A percentile compares a stretch with the other conserved stretches of the same genome.
Evolutionary conservation across 2,113 vertebrate genomes (phyloP).

Genomic region (Cephalopholis sonnerati): DNA sequence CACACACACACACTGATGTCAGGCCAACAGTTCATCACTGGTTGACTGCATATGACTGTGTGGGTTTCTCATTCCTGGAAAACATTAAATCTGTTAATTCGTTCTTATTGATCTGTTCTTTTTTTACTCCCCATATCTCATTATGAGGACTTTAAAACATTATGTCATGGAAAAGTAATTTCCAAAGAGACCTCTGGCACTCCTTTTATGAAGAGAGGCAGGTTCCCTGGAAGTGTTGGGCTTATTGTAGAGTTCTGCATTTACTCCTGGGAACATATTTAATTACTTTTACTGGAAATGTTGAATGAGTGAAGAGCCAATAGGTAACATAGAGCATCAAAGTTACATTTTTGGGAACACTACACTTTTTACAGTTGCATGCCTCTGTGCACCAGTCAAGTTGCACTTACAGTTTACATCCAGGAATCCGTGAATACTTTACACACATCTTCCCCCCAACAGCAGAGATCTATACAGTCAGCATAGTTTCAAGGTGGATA

Average conservation of each 20-base stretch:
- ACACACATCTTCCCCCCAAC: no score
- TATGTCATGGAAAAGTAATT: slow-evolving; percentile 12
- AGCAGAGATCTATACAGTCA: no score
- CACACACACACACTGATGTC: not conserved
- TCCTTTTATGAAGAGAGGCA: not conserved
- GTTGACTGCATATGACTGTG: not conserved
- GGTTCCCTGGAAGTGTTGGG: not conserved
- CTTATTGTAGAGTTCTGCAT: not conserved
- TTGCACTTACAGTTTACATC: no score
- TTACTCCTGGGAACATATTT: not conserved
- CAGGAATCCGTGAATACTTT: no score
- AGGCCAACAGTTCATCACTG: not conserved
- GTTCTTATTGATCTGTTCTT: no score
- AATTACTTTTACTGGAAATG: not conserved
- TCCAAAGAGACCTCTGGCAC: not conserved
- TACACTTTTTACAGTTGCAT: no score
- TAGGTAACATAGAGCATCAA: not conserved
- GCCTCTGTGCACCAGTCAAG: no score
- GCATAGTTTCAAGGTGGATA: no score
- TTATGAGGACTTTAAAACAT: slow-evolving; percentile 5
- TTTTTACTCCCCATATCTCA: not conserved
- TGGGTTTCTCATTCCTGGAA: not conserved
- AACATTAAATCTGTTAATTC: not conserved
- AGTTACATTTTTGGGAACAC: no score
- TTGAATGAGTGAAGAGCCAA: not conserved